Conservation (phyloP, 2,797 vertebrate genomes). For the Novumbra hubbsi region DNA sequence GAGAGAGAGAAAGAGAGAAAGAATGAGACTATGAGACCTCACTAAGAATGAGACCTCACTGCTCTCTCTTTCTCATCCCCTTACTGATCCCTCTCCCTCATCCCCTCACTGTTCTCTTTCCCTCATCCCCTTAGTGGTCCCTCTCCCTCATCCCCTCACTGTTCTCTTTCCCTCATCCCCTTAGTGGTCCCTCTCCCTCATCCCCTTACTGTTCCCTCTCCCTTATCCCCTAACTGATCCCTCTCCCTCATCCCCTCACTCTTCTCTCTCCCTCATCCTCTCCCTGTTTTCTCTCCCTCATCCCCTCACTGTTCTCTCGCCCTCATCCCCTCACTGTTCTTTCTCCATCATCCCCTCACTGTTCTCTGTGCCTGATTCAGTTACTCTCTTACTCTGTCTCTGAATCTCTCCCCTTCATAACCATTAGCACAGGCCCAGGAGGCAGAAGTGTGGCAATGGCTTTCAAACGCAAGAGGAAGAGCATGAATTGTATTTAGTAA, state of each 20-base stretch:
- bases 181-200: too few species aligned
- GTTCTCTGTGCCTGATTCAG: not conserved
- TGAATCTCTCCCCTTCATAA: slow-evolving; percentile 1
- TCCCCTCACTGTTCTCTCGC: slow-evolving; percentile 20
- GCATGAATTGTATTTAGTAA: not conserved
- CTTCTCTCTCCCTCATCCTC: too few species aligned
- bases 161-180: too few species aligned
- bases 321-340: not conserved
- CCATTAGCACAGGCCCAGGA: slow-evolving; percentile 16
- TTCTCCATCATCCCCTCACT: not conserved
- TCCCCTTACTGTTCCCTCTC: too few species aligned
- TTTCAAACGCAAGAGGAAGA: slow-evolving; percentile 13
- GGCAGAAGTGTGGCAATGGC: not conserved
- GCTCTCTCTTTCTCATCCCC: too few species aligned
- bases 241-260: not conserved
- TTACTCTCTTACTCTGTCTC: not conserved
- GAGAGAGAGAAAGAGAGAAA: too few species aligned
- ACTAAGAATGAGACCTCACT: too few species aligned
- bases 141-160: slow-evolving; percentile 24
- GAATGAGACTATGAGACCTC: too few species aligned
- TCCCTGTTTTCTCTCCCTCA: slow-evolving; percentile 1
- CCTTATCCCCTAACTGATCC: too few species aligned
- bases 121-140: slow-evolving; percentile 18
- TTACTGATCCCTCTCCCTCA: slow-evolving; percentile 26
- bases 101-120: too few species aligned